A percentile compares a stretch with the other conserved stretches of the same genome.
phyloP scores from a whole-genome alignment of 2,888 invertebrate genomes.

The Acanthosepion pharaonis region DNA sequence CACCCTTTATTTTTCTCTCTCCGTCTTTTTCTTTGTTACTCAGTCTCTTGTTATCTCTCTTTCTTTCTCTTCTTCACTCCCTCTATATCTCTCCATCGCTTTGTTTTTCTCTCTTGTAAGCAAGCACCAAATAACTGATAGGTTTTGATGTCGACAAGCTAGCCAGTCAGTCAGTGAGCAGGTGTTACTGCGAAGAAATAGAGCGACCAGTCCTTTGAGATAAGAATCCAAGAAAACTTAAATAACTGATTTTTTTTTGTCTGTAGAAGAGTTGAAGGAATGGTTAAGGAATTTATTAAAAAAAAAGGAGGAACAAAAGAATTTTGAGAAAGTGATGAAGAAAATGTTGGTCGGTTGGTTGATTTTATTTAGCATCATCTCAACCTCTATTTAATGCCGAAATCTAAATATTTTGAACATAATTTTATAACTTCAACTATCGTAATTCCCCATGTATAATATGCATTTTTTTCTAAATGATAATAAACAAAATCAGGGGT shows the following conservation, averaged over 20 bases:
- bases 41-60: not conserved
- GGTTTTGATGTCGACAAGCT: not conserved
- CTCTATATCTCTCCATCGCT: not conserved
- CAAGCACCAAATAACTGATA: not conserved
- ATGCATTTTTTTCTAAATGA: no score
- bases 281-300: not conserved
- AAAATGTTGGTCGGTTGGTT: not conserved
- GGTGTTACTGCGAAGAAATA: not conserved
- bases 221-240: not conserved
- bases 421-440: no score
- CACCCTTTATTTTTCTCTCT: no score
- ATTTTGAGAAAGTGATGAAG: not conserved
- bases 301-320: not conserved
- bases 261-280: not conserved
- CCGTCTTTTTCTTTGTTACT: no score
- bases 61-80: no score
- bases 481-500: no score
- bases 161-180: not conserved
- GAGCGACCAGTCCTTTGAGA: not conserved
- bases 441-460: no score
- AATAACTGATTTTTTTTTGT: not conserved
- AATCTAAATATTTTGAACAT: no score
- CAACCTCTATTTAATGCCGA: no score
- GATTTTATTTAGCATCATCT: no score
- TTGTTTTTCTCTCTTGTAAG: not conserved